These are phyloP conservation scores for Melipona quadrifasciata DNA, from an alignment of 1,140 invertebrate species.

Conservation along the genomic window DNA sequence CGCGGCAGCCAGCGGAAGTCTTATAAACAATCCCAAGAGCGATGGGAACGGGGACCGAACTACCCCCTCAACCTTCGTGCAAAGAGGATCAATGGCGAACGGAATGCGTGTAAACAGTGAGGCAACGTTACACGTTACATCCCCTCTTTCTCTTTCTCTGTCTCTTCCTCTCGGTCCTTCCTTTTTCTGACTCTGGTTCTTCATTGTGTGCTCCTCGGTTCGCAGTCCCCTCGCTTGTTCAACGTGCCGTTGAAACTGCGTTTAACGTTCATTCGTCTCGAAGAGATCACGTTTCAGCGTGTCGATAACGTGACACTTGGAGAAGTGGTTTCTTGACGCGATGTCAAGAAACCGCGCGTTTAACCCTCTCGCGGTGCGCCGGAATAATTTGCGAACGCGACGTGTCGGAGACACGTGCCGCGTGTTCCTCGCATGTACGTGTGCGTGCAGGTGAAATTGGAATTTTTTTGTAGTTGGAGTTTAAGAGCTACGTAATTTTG, in stretches of 20 bases:
- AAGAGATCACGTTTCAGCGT: constrained; percentile 11
- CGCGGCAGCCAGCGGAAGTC: constrained; percentile 71
- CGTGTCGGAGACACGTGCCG: background rate
- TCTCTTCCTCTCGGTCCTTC: background rate
- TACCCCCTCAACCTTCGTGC: constrained; percentile 32
- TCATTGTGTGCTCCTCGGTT: background rate
- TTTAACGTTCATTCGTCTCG: constrained; percentile 33
- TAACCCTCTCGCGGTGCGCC: background rate
- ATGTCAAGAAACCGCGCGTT: background rate
- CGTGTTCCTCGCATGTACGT: background rate
- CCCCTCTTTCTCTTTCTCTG: background rate
- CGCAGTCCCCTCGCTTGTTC: background rate
- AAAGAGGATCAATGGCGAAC: constrained; percentile 71
- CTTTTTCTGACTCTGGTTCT: background rate
- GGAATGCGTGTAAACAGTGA: constrained; percentile 67
- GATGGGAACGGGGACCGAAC: constrained; percentile 62
- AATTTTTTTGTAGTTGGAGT: too few species aligned
- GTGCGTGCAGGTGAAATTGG: background rate
- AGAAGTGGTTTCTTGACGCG: background rate
- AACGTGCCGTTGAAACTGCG: constrained; percentile 9
- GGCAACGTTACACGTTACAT: constrained; percentile 30
- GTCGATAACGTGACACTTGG: constrained; percentile 13
- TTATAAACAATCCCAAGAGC: constrained; percentile 74
- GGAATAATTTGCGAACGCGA: constrained; percentile 2
- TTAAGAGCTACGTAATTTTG: too few species aligned